These are phyloP conservation scores for Jaculus jaculus DNA, from an alignment of 2,113 vertebrate genomes.

Conservation along the genomic window DNA sequence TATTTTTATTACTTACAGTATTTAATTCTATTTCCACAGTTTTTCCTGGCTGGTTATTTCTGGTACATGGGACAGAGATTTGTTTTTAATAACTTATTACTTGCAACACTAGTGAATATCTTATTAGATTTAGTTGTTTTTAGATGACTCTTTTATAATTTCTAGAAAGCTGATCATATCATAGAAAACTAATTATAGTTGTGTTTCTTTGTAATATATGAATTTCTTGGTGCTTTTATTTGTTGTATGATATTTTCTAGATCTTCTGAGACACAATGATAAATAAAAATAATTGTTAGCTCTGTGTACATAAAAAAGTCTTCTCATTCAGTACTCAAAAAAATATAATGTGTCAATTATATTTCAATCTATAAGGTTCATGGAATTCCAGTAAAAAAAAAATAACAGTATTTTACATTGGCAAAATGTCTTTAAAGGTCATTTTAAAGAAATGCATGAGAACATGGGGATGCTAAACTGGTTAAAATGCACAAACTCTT, in stretches of 20 bases:
- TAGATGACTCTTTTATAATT: slow-evolving; percentile 28
- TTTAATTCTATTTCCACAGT: background rate
- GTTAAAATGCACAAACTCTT: slow-evolving; percentile 21
- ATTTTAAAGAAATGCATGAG: slow-evolving; percentile 49
- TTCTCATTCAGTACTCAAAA: slow-evolving; percentile 32
- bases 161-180: slow-evolving; percentile 31
- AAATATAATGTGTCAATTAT: slow-evolving; percentile 17
- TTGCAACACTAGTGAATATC: slow-evolving; percentile 40
- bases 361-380: slow-evolving; percentile 56
- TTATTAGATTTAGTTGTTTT: slow-evolving; percentile 55
- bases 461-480: background rate
- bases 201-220: slow-evolving; percentile 23
- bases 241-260: slow-evolving; percentile 48
- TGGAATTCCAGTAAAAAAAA: slow-evolving; percentile 56
- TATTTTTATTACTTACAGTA: slow-evolving; percentile 8
- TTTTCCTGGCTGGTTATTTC: too few relatives aligned
- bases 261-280: slow-evolving; percentile 22
- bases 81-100: slow-evolving; percentile 32
- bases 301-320: slow-evolving; percentile 18
- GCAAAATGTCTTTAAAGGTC: slow-evolving; percentile 50
- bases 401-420: slow-evolving; percentile 60
- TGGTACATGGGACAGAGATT: background rate
- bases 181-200: slow-evolving; percentile 50
- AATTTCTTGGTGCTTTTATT: slow-evolving; percentile 45
- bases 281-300: background rate